These are phyloP conservation scores for Crypturellus undulatus DNA, from an alignment of 2,113 vertebrate genomes.

Conservation along the genomic window DNA sequence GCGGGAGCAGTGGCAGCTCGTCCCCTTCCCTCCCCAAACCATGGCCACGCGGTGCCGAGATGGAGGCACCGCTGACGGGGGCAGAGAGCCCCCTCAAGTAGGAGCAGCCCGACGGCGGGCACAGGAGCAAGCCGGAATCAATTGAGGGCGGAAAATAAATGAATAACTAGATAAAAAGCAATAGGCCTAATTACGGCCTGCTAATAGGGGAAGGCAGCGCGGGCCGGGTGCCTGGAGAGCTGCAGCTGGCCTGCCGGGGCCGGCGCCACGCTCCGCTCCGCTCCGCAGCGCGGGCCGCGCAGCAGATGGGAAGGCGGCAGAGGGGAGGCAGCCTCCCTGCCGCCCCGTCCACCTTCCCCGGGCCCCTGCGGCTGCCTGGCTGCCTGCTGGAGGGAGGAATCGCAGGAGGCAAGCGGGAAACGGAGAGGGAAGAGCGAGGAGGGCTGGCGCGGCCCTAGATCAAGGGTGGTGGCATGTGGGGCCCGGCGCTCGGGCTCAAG, in stretches of 20 bases:
- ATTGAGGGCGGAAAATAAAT: neutral
- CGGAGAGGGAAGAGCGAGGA: neutral
- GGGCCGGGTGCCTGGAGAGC: neutral
- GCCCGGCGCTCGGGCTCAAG: too few species aligned
- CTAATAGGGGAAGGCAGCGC: neutral
- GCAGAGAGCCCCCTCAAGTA: neutral
- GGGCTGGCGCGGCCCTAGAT: neutral
- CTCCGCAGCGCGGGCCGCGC: neutral
- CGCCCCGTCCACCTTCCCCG: neutral
- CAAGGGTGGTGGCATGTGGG: neutral
- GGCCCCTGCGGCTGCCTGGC: neutral
- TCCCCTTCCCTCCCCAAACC: too few species aligned
- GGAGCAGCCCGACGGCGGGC: neutral
- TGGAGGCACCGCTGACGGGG: fast-evolving
- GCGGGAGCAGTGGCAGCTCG: too few species aligned
- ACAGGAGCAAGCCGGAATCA: neutral
- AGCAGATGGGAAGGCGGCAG: neutral
- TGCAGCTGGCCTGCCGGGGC: neutral
- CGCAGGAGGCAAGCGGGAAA: neutral
- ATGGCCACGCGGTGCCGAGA: neutral
- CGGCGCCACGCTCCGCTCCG: neutral
- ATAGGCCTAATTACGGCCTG: neutral
- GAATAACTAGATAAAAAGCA: neutral
- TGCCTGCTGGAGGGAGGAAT: neutral
- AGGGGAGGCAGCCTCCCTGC: neutral